Base-by-base conservation (phyloP, 2,797 vertebrate species). In the Eurystomus glaucurus region DNA sequence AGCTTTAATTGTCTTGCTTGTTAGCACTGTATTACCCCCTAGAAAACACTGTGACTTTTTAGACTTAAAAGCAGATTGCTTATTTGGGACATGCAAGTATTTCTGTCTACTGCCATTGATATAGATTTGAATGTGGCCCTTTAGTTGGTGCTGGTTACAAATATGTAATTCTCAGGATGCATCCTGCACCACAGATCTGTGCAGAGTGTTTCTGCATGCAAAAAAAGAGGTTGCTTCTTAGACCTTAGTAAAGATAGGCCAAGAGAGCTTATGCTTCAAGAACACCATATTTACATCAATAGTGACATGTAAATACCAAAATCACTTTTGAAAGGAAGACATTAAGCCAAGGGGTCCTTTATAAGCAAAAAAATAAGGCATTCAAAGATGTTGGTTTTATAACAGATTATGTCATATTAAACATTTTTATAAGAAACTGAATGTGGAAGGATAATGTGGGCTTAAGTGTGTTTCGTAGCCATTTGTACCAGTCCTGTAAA, bases 271-370 rank as follows among this genome's bases (percentile, higher is more conserved):
- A 45, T 6, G 26, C 79, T 94, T 79, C 20, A 79, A 57, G 31
- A 75, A 3, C 1, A 17, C 41, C 0, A 0, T 8, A 1, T 80
- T 86, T 58, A n/a, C 11, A 1, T 62, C 43, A n/a, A 14, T 20
- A 74, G 26, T 46, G 77, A 46, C 39, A 14, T 23, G 35, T 68
- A 87, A 84, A 70, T 95, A 41, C 31, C 19, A 54, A 69, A 88
- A 76, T 68, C 25, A 11, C n/a, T 51, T n/a, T 48, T 76, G 52
- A 54, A 90, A 46, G 31, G 45, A 54, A 83, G 54, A 55, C 13
- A 9, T 37, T 46, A 68, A 71, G 17, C 13, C 60, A 68, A 43
- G 41, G 41, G 7, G 12, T 46, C 18, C 19, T 85, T 70, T 77
- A 43, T 45, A 19, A 19, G 10, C 19, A 77, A 72, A 78, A 70